Conservation (phyloP, 2,113 vertebrate genomes). For the Gorilla gorilla region DNA sequence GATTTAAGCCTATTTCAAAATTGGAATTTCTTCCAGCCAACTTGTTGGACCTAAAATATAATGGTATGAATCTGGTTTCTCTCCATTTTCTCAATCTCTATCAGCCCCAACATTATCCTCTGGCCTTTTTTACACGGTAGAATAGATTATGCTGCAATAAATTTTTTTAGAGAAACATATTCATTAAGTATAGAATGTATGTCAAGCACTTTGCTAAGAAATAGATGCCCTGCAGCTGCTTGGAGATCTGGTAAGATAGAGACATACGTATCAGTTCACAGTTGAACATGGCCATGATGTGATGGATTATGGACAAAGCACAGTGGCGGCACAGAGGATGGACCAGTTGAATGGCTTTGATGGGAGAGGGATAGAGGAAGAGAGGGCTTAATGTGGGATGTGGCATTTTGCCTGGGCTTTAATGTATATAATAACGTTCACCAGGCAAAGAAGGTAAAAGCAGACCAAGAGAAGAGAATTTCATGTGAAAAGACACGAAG, state of each 20-base stretch:
- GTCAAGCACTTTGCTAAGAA: not conserved
- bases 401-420: not conserved
- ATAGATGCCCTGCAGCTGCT: not conserved
- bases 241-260: not conserved
- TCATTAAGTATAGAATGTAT: constrained; percentile 11
- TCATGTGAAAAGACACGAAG: not conserved
- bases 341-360: not conserved
- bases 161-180: not conserved
- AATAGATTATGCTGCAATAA: not conserved
- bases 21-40: not conserved
- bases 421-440: not conserved
- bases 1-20: not conserved
- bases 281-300: not conserved
- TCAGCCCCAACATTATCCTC: not conserved
- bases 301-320: not conserved
- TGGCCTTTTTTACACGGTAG: not conserved
- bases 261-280: not conserved
- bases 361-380: not conserved
- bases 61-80: not conserved
- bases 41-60: not conserved
- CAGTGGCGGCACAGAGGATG: not conserved
- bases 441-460: not conserved
- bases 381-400: not conserved
- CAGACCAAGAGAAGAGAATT: not conserved
- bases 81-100: not conserved